Conservation (phyloP, 2,797 vertebrate species). For the Cuniculus paca region DNA sequence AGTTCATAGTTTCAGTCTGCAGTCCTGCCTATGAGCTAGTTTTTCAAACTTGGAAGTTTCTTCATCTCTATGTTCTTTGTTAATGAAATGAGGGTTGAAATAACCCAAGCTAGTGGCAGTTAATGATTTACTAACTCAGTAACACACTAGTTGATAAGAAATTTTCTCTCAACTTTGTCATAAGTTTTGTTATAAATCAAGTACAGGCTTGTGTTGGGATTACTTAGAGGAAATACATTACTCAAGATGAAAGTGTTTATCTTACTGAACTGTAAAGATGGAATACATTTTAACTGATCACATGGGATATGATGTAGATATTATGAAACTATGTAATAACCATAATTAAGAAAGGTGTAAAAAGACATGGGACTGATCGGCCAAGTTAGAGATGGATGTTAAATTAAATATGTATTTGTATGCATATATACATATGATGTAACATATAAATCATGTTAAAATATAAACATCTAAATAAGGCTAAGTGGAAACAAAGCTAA, state of each 20-base stretch:
- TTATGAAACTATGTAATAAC: not conserved
- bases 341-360: not conserved
- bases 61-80: not conserved
- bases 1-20: not conserved
- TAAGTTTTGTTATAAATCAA: not conserved
- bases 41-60: not conserved
- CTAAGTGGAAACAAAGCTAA: not conserved
- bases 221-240: constrained; percentile 37
- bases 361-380: not conserved
- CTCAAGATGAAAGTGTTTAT: not conserved
- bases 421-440: not conserved
- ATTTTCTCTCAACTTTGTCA: not conserved
- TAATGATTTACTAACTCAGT: not conserved
- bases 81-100: not conserved
- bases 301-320: not conserved
- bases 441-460: not conserved
- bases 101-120: not conserved
- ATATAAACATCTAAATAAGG: not conserved
- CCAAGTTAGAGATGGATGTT: constrained; percentile 1
- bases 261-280: constrained; percentile 42
- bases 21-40: not conserved
- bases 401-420: not conserved
- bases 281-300: constrained; percentile 43
- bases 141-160: not conserved
- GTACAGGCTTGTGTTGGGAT: not conserved